Base-by-base conservation (phyloP, 2,113 vertebrate species). In the Mionectes macconnelli region DNA sequence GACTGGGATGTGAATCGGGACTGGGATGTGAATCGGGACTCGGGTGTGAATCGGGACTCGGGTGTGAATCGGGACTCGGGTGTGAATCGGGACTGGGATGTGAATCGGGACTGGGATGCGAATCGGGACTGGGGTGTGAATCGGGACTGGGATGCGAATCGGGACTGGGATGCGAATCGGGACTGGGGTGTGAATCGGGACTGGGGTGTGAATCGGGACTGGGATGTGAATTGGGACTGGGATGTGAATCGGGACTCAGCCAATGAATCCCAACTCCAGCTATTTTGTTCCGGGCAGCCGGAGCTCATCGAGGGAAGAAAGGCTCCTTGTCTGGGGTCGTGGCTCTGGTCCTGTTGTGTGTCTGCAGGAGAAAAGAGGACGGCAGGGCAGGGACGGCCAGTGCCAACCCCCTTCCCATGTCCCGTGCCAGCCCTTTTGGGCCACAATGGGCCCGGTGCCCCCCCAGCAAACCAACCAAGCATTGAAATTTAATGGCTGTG, bases 291-390 rank as follows among this genome's bases (percentile, higher is more conserved):
- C 27, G 3, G 85, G 90, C 95, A 93, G 67, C 62, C 63, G 40
- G 84, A 83, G 90, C 12, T 59, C 22, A 33, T 35, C 68, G 74
- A 1, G 6, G 66, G 95, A 97, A 98, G 94, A 98, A 98, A 97
- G 94, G 96, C 50, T 91, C 96, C 94, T 98, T 98, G 97, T 98
- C 80, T 57, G 22, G 76, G 93, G 81, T 86, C 39, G 35, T 14
- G 52, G 95, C 93, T 95, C 93, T 76, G 53, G 84, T 94, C 96
- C 97, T 89, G 96, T 89, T 94, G 5, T 24, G 44, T 84, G 91
- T 87, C 96, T 66, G 68, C 8, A 24, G 74, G 56, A 88, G 97
- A 97, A 96, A 96, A 80, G 95, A 85, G 25, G 14, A 15, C 15
- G 53, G 33, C 0, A 0, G 70, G 57, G 81, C 22, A 55, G 64